A percentile compares a stretch with the other conserved stretches of the same genome.
Conservation (phyloP, 2,888 invertebrate genomes). For the Octonoba sinensis region DNA sequence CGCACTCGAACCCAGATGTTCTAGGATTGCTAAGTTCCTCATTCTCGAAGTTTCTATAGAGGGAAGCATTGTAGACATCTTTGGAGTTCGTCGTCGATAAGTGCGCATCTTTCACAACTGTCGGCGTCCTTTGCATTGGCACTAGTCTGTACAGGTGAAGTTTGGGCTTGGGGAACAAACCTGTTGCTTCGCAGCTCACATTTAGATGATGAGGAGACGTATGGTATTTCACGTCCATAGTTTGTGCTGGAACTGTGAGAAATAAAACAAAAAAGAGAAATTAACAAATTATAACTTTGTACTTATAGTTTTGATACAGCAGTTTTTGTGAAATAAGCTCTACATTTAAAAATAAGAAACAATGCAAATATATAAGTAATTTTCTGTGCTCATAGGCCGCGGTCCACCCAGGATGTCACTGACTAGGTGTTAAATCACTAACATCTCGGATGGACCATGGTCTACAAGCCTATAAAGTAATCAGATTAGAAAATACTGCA, state of each 20-base stretch:
- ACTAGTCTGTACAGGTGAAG: conserved; percentile 37
- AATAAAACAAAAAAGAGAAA: neutral
- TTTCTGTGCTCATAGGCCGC: too few relatives aligned
- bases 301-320: too few relatives aligned
- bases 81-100: conserved; percentile 17
- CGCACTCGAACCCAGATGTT: conserved; percentile 63
- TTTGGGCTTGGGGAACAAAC: conserved; percentile 47
- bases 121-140: conserved; percentile 17
- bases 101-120: conserved; percentile 29
- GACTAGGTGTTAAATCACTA: too few relatives aligned
- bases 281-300: too few relatives aligned
- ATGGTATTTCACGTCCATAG: conserved; percentile 52
- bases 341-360: too few relatives aligned
- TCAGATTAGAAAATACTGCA: too few relatives aligned
- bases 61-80: conserved; percentile 38
- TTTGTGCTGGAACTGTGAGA: conserved; percentile 50
- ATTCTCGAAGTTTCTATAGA: conserved; percentile 36
- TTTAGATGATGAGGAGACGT: conserved; percentile 37
- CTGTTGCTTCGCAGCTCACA: conserved; percentile 57
- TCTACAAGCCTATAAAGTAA: too few relatives aligned
- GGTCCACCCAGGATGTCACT: too few relatives aligned
- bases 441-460: too few relatives aligned
- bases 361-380: too few relatives aligned
- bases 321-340: too few relatives aligned
- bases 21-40: conserved; percentile 24